Evolutionary conservation across 2,888 invertebrate species (phyloP), one percentile per base, ranked within the genome.

Genomic region (Nomada goodeniana): DNA sequence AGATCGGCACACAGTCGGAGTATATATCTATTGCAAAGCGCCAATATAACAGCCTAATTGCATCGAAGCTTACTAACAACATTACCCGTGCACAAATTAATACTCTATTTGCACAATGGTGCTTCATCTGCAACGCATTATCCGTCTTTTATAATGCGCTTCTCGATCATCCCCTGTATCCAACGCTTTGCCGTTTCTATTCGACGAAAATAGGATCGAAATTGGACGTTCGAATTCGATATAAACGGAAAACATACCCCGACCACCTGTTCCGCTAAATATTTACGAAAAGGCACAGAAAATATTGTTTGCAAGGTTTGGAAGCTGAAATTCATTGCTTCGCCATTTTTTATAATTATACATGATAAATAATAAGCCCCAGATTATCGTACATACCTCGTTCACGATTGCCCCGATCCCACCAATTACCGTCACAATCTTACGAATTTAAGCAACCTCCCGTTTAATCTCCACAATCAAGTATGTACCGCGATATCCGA

Each of bases 1-100:
- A 52, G 72, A 68, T 68, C 80, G 80, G 26, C 42, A 20, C 20
- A 65, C 71, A 60, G 71, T 71, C 60, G 71, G 53, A 42, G 53
- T 52, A 67, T 47, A 0, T 36, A 36, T 36, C 67, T 59, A 72
- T 61, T 55, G 80, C 57, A 61, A 61, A 80, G 61, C 68, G 64
- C 29, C 53, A 47, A 80, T 74, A 80, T 68, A 80, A 63, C 64
- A 47, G 44, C 36, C 74, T 79, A 80, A 79, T 81, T 80, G 80
- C 80, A 74, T 74, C 64, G 63, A 64, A 57, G 64, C 80, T 73
- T 53, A 68, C 80, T 69, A 64, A 72, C 63, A 72, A 73, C 68
- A 57, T 80, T 68, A 73, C n/a, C 73, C 63, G 52, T 13, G 68
- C 50, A 47, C 63, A 73, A 76, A 80, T 80, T 80, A 80, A 80